A percentile compares a stretch with the other conserved stretches of the same genome.
These are phyloP conservation scores for Craniophora ligustri DNA, from an alignment of 2,888 invertebrate genomes.

Conservation along the genomic window DNA sequence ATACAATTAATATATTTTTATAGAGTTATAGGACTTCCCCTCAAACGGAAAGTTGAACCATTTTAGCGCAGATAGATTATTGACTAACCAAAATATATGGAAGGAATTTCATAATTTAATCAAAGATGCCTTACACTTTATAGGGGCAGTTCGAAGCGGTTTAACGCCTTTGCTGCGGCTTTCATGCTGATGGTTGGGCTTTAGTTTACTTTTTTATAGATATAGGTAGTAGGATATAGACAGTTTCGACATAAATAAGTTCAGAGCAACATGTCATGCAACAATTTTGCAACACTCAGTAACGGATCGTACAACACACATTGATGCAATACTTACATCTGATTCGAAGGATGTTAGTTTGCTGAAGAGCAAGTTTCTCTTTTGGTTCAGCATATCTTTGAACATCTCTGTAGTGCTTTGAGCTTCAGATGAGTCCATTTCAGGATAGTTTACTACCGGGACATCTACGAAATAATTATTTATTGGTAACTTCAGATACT, in stretches of 20 bases:
- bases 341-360: conserved; percentile 97
- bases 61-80: conserved; percentile 8
- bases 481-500: background rate
- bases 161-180: conserved; percentile 11
- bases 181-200: conserved; percentile 60
- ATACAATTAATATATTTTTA: too few relatives aligned
- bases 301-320: background rate
- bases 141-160: conserved; percentile 9
- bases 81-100: background rate
- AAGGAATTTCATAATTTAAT: conserved; percentile 1
- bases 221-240: conserved; percentile 30
- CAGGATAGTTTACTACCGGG: conserved; percentile 89
- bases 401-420: conserved; percentile 97
- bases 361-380: conserved; percentile 95
- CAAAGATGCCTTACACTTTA: conserved; percentile 1
- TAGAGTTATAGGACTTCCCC: too few relatives aligned
- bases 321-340: conserved; percentile 91
- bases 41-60: conserved; percentile 10
- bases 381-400: conserved; percentile 97
- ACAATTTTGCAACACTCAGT: conserved; percentile 60
- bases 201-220: conserved; percentile 25
- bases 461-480: conserved; percentile 64
- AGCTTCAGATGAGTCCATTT: conserved; percentile 90
- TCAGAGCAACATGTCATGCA: conserved; percentile 67
- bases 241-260: conserved; percentile 24